Base-by-base conservation (phyloP, 2,113 vertebrate genomes). In the Redunca redunca region DNA sequence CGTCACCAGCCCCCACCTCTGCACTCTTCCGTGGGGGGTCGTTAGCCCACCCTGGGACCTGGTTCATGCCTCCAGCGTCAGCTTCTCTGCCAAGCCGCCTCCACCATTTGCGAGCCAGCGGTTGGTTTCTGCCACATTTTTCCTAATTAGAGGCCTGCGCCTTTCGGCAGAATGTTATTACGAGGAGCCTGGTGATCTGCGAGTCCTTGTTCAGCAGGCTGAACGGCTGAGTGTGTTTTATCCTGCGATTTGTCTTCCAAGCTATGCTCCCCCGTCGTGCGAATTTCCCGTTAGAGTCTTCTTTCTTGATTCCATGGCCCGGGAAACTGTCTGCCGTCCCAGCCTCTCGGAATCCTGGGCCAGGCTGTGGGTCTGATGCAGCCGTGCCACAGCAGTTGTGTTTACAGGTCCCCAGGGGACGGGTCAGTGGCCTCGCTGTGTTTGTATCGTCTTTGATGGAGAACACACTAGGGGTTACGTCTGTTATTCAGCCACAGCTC, bases 1-100 rank as follows among this genome's bases (percentile, higher is more conserved):
- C 6, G 3, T 43, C 8, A 1, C 46, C 48, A 25, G 23, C 23
- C 40, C 15, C 33, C 7, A 4, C 74, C 19, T 0, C 2, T 7
- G 14, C 26, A 26, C 21, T 2, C 11, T 57, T 46, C 48, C 5
- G 0, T 25, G 7, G 43, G 50, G 26, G n/a, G 21, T 36, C 3
- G 1, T 36, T 36, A 14, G 46, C 33, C 52, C 21, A 53, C 62
- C 3, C 2, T 5, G 0, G 40, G 57, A 77, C 74, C 60, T 4
- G 1, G 36, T 53, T 78, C 82, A 2, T 0, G 0, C 28, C 80
- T 71, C 86, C 6, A 6, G 15, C 58, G 53, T 62, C 28, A 3
- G 3, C 17, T 1, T 15, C 55, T 74, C 7, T 26, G 15, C 74
- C 60, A n/a, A 30, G 40, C 53, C 33, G 2, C 87, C 62, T 81